Conservation (phyloP, 2,113 vertebrate species). For the Phrynocephalus versicolor region DNA sequence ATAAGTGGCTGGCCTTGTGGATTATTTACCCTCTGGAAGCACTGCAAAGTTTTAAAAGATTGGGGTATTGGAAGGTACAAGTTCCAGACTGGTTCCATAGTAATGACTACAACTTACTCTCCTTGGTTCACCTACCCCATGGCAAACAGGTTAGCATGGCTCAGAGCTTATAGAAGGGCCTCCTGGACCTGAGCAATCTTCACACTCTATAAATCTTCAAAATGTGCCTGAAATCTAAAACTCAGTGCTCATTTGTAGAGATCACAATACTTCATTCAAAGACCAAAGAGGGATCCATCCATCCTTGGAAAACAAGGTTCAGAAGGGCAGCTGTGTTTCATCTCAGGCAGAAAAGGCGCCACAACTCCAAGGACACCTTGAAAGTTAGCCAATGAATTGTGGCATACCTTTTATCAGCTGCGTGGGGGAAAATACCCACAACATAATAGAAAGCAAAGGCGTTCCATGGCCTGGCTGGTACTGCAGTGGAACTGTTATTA, state of each 20-base stretch:
- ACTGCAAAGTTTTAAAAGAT: too few relatives aligned
- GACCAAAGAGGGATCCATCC: neutral
- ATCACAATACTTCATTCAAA: neutral
- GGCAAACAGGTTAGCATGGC: too few relatives aligned
- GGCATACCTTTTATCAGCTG: neutral
- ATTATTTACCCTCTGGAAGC: too few relatives aligned
- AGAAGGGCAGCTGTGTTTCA: neutral
- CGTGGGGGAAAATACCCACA: neutral
- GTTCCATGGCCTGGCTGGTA: neutral
- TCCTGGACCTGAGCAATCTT: too few relatives aligned
- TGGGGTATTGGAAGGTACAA: too few relatives aligned
- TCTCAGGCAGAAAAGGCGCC: neutral
- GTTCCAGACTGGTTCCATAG: too few relatives aligned
- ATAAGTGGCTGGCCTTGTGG: too few relatives aligned
- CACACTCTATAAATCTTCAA: neutral
- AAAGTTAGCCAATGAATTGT: neutral
- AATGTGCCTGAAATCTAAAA: neutral
- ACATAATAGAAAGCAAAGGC: too few relatives aligned
- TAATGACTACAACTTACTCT: too few relatives aligned
- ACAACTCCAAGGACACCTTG: neutral
- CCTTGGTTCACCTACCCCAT: too few relatives aligned
- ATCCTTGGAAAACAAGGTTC: slow-evolving; percentile 8
- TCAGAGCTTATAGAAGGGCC: too few relatives aligned
- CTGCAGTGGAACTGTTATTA: neutral
- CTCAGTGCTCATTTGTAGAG: neutral